phyloP scores from a whole-genome alignment of 2,797 vertebrate species.

The Ataeniobius toweri region DNA sequence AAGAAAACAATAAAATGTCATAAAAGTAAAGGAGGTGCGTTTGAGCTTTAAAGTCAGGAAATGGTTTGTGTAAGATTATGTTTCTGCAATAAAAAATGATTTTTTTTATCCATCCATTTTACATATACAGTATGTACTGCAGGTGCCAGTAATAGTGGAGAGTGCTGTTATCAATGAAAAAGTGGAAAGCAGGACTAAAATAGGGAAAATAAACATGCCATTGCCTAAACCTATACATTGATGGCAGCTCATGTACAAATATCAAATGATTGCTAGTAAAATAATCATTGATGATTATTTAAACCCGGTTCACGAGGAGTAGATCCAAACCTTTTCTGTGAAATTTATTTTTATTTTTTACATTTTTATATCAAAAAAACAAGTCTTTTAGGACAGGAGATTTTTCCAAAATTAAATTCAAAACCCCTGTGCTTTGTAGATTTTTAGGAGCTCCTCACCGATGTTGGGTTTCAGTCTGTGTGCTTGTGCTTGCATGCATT shows the following conservation, averaged over 20 bases:
- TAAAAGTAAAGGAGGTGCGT: too few relatives aligned
- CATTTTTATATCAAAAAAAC: slow-evolving; percentile 39
- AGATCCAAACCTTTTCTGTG: slow-evolving; percentile 13
- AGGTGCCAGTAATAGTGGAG: too few relatives aligned
- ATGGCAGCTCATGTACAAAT: slow-evolving; percentile 17
- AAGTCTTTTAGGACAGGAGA: slow-evolving; percentile 27
- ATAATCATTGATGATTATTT: slow-evolving; percentile 15
- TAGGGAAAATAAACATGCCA: too few relatives aligned
- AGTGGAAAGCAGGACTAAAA: too few relatives aligned
- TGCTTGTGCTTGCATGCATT: not conserved
- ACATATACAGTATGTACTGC: too few relatives aligned
- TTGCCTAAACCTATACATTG: not conserved
- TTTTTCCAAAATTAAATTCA: slow-evolving; percentile 49
- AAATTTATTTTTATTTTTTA: slow-evolving; percentile 23
- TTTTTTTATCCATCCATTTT: too few relatives aligned
- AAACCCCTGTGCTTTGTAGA: slow-evolving; percentile 37
- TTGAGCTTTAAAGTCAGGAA: too few relatives aligned
- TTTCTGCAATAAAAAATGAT: too few relatives aligned
- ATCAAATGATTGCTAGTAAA: slow-evolving; percentile 12
- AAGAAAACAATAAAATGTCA: too few relatives aligned
- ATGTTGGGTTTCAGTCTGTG: slow-evolving; percentile 35
- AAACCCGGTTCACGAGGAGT: not conserved
- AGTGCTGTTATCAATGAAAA: too few relatives aligned
- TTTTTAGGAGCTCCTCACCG: slow-evolving; percentile 51
- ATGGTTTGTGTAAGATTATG: too few relatives aligned